phyloP scores from a whole-genome alignment of 2,888 invertebrate genomes.

The Smittia aterrima region DNA sequence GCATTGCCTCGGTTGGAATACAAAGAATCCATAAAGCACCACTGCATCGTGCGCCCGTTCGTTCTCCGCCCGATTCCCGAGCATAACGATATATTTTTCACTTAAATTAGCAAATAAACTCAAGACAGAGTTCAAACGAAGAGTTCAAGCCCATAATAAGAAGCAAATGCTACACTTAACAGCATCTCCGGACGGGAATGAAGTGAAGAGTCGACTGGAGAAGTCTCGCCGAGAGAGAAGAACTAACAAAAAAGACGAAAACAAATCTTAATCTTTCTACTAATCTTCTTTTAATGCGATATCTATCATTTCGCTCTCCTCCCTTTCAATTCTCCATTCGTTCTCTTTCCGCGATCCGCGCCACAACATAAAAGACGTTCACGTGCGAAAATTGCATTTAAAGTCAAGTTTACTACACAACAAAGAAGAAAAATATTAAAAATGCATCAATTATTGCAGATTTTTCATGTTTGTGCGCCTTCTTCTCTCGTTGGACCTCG shows the following conservation, averaged over 20 bases:
- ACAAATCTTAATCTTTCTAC: slow-evolving; percentile 40
- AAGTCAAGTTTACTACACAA: slow-evolving; percentile 17
- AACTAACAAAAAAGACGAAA: slow-evolving; percentile 38
- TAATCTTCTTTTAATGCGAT: slow-evolving; percentile 41
- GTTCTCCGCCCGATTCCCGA: not conserved
- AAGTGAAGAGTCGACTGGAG: not conserved
- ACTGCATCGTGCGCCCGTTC: too few species aligned
- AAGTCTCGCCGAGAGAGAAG: slow-evolving; percentile 2
- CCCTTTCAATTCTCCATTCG: not conserved
- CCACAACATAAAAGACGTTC: slow-evolving; percentile 24
- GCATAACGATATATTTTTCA: slow-evolving; percentile 23
- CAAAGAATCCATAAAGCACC: too few species aligned
- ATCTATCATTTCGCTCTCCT: slow-evolving; percentile 38
- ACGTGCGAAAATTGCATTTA: slow-evolving; percentile 41
- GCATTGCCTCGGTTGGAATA: too few species aligned
- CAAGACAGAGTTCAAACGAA: slow-evolving; percentile 37
- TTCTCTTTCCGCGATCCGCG: not conserved
- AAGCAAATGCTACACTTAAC: slow-evolving; percentile 24
- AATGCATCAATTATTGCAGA: slow-evolving; percentile 40
- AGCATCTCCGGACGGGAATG: not conserved
- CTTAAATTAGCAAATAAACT: slow-evolving; percentile 40
- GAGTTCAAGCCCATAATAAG: slow-evolving; percentile 35
- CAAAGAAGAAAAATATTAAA: slow-evolving; percentile 32
- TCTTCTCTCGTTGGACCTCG: not conserved
- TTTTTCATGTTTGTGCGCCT: slow-evolving; percentile 31